A percentile compares a stretch with the other conserved stretches of the same genome.
These are phyloP conservation scores for Tachycineta bicolor DNA, from an alignment of 2,113 vertebrate genomes.

Conservation along the genomic window DNA sequence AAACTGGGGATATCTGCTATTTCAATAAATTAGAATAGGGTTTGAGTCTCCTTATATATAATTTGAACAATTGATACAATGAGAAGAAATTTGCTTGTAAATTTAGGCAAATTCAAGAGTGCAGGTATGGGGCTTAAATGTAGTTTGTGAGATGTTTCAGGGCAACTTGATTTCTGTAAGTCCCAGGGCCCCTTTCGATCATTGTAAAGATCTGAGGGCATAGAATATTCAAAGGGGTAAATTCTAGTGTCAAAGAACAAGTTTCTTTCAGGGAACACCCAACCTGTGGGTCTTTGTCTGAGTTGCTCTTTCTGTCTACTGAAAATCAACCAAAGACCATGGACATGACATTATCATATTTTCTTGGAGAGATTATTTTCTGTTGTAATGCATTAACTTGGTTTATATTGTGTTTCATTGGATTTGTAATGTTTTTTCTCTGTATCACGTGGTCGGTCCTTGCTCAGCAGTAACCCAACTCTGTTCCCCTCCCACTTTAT, in stretches of 20 bases:
- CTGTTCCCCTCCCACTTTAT: too few relatives aligned
- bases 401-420: too few relatives aligned
- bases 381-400: too few relatives aligned
- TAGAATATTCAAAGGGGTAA: neutral
- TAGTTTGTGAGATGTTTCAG: neutral
- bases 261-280: neutral
- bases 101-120: neutral
- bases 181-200: neutral
- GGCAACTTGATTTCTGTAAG: neutral
- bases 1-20: neutral
- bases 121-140: neutral
- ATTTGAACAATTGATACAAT: neutral
- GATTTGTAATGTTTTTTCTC: too few relatives aligned
- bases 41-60: neutral
- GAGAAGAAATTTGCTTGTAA: neutral
- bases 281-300: neutral
- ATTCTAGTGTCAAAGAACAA: neutral
- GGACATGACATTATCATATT: fast-evolving
- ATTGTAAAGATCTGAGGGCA: neutral
- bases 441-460: too few relatives aligned
- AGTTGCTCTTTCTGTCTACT: neutral
- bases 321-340: neutral
- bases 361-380: neutral
- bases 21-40: neutral
- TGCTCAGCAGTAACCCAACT: too few relatives aligned